Evolutionary conservation across 2,113 vertebrate genomes (phyloP), one percentile per base, ranked within the genome.

Genomic region (Panurus biarmicus): DNA sequence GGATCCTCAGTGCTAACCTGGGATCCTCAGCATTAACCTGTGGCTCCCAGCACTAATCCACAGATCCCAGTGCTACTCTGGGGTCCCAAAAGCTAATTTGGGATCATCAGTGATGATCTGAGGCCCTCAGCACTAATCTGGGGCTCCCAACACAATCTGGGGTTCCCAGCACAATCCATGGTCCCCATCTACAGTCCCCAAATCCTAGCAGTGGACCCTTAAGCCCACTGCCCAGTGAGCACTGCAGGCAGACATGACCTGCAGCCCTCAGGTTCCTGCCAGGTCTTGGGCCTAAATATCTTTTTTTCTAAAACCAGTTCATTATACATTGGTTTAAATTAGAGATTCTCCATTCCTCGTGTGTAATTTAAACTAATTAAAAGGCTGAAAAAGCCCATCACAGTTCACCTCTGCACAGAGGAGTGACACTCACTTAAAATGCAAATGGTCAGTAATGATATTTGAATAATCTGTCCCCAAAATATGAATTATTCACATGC

Each of bases 301-400:
- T 7, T 1, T 0, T 5, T 57, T 45, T 64, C 53, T 14, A 3
- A 1, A 42, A 51, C 5, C 14, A 40, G 10, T 31, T 89, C 4
- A 8, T 56, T 61, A 44, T 9, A 64, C 7, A 18, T 40, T 73
- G 6, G 48, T 90, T 76, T 50, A 69, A 83, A 80, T 44, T 25
- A 75, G 48, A 53, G 23, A 70, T 54, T 86, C 9, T 9, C 11
- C 36, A 31, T 31, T 38, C 79, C 29, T 23, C 14, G 25, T 35
- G 29, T 83, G 6, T 35, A 62, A 90, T 56, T 95, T 62, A 80
- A 83, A 62, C 29, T 29, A 61, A 73, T 33, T 12, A 73, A n/a
- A 85, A 87, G 11, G 15, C n/a, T 6, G 2, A 31, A 72, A 85
- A 92, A 44, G 5, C 33, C 45, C 17, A 4, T 44, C 25, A 26